phyloP scores from a whole-genome alignment of 2,888 invertebrate genomes.

The Zhuqinia jingwanae region DNA sequence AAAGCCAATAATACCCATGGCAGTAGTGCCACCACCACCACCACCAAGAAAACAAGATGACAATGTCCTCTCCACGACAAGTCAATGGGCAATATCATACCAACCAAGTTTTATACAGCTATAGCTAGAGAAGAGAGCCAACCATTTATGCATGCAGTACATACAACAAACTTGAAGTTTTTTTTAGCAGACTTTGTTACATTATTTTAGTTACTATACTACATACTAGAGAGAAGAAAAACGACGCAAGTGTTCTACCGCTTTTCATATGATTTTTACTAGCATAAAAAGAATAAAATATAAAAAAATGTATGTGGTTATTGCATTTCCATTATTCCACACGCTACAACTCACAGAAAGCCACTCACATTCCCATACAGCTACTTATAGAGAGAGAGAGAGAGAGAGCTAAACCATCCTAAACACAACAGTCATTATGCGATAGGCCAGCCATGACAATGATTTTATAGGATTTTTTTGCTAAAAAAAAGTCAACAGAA shows the following conservation, averaged over 20 bases:
- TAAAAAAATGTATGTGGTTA: no score
- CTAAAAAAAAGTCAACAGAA: no score
- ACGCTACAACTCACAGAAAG: no score
- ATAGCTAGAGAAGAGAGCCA: no score
- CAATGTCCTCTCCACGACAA: slow-evolving; percentile 27
- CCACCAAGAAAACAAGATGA: slow-evolving; percentile 6
- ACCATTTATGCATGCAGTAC: background rate
- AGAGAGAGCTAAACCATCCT: no score
- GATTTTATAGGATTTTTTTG: no score
- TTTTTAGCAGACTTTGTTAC: slow-evolving; percentile 12
- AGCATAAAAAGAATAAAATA: background rate
- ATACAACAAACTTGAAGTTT: no score
- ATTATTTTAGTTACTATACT: background rate
- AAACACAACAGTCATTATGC: no score
- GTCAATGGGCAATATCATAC: background rate
- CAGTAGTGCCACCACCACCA: slow-evolving; percentile 2
- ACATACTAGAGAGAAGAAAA: slow-evolving; percentile 1
- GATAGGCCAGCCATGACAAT: no score
- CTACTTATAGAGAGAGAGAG: no score
- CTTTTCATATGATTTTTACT: background rate
- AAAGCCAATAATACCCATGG: slow-evolving; percentile 8
- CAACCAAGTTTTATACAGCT: background rate
- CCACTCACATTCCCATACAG: no score
- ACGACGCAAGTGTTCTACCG: background rate
- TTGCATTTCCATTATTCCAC: no score